Percentiles rank a stretch among this genome's conserved stretches.
Evolutionary conservation across 2,888 invertebrate species (phyloP).

Genomic region (Phortica magna): DNA sequence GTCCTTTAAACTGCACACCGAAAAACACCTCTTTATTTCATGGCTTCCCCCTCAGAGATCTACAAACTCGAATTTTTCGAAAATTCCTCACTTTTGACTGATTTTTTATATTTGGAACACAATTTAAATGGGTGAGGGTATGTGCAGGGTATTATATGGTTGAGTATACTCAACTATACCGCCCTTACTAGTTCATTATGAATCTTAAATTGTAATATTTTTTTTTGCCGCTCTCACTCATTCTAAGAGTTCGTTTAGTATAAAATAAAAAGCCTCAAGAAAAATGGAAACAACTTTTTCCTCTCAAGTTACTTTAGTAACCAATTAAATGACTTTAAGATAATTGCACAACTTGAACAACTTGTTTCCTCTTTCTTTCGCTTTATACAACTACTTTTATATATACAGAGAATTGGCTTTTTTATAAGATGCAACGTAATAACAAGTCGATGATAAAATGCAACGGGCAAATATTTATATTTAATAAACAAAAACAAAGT

Average conservation of each 20-base stretch:
- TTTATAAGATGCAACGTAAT: background rate
- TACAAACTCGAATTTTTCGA: no score
- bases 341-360: slow-evolving; percentile 33
- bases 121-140: no score
- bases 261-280: background rate
- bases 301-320: slow-evolving; percentile 24
- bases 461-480: slow-evolving; percentile 30
- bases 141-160: no score
- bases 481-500: slow-evolving; percentile 29
- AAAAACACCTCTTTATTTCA: no score
- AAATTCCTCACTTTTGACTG: no score
- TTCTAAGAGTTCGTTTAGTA: background rate
- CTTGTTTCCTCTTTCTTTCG: background rate
- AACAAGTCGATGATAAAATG: background rate
- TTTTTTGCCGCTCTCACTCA: background rate
- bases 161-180: no score
- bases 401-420: background rate
- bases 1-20: no score
- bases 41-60: no score
- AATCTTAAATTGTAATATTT: no score
- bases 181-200: no score
- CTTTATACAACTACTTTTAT: background rate
- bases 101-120: no score
- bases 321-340: slow-evolving; percentile 28
- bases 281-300: background rate